phyloP scores from a whole-genome alignment of 2,888 invertebrate species.

The Torymus auratus region DNA sequence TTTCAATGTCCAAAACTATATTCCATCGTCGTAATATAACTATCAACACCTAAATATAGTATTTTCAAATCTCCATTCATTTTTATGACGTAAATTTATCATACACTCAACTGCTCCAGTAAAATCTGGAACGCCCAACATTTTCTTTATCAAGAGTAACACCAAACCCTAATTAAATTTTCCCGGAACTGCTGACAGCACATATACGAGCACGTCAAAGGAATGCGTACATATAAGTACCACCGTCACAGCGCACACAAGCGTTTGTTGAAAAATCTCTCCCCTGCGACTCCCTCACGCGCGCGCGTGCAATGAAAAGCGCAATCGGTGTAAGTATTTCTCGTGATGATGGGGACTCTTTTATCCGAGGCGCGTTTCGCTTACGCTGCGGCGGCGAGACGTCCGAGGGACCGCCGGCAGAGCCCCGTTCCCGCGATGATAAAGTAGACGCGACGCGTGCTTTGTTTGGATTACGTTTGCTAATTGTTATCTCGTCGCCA shows the following conservation, averaged over 20 bases:
- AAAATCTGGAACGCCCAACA: no score
- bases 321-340: slow-evolving; percentile 20
- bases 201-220: not conserved
- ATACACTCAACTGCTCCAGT: no score
- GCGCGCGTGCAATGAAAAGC: slow-evolving; percentile 33
- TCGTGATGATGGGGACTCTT: not conserved
- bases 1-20: no score
- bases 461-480: slow-evolving; percentile 54
- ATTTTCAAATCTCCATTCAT: no score
- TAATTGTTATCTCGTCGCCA: slow-evolving; percentile 52
- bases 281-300: not conserved
- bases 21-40: no score
- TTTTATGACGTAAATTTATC: no score
- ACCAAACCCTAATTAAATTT: no score
- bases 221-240: not conserved
- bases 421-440: slow-evolving; percentile 41
- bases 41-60: no score
- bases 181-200: no score
- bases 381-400: slow-evolving; percentile 29
- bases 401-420: slow-evolving; percentile 12
- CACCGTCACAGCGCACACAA: not conserved
- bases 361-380: slow-evolving; percentile 29
- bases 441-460: slow-evolving; percentile 14
- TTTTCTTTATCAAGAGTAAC: no score
- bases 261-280: slow-evolving; percentile 13